Conservation (phyloP, 2,113 vertebrate genomes). For the Erinaceus europaeus region DNA sequence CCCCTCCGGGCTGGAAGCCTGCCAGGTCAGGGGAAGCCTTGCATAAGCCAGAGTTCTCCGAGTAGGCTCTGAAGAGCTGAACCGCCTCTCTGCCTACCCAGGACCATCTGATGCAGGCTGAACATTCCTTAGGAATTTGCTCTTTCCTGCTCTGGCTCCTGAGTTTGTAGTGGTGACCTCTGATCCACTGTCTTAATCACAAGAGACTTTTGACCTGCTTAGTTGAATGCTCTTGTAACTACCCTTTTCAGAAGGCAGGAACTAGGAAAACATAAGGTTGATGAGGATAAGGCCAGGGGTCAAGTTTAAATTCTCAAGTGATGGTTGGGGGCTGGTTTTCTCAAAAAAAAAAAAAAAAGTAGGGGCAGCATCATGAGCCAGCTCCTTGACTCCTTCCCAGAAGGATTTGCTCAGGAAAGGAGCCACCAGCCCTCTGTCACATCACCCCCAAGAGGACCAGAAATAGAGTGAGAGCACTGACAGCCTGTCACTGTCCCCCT, state of each 20-base stretch:
- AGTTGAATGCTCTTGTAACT: constrained; percentile 52
- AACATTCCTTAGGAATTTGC: constrained; percentile 37
- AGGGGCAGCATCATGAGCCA: neutral
- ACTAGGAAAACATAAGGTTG: neutral
- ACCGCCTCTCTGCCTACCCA: neutral
- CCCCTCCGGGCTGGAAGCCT: neutral
- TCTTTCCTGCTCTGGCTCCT: constrained; percentile 11
- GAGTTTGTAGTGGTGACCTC: constrained; percentile 53
- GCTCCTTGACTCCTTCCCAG: neutral
- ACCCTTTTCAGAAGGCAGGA: constrained; percentile 27
- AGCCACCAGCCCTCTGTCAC: neutral
- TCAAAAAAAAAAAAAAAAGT: too few relatives aligned
- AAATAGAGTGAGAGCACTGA: neutral
- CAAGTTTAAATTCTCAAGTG: neutral
- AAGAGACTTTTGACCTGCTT: constrained; percentile 65
- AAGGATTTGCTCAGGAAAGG: too few relatives aligned
- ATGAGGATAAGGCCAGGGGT: constrained; percentile 5
- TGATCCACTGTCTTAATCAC: constrained; percentile 62
- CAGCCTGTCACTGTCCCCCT: neutral
- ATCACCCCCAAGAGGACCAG: neutral
- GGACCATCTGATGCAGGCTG: neutral
- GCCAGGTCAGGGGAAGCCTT: neutral
- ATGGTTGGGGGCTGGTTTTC: neutral
- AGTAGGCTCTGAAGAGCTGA: neutral
- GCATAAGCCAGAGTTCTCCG: neutral